These are phyloP conservation scores for Phoxinus phoxinus DNA, from an alignment of 2,113 vertebrate species.

Conservation along the genomic window DNA sequence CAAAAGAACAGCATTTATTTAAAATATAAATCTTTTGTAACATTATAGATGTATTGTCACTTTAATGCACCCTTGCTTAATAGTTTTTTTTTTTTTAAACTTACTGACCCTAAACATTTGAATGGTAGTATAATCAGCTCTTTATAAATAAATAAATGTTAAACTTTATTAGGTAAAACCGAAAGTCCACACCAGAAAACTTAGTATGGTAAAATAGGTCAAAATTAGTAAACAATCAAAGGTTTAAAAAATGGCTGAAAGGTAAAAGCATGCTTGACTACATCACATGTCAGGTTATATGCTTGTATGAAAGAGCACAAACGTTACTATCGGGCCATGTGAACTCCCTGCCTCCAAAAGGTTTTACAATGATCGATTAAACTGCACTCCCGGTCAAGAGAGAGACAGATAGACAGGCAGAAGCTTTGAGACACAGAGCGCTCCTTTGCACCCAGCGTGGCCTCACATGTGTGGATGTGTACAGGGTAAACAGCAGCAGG, in stretches of 20 bases:
- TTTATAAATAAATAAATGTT: background rate
- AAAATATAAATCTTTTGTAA: too few relatives aligned
- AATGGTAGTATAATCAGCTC: background rate
- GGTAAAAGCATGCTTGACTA: too few relatives aligned
- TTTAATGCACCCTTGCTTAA: background rate
- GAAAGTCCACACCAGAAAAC: too few relatives aligned
- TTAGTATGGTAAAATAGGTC: too few relatives aligned
- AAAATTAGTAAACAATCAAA: too few relatives aligned
- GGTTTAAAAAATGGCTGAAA: too few relatives aligned
- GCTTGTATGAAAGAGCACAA: background rate
- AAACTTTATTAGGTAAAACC: too few relatives aligned
- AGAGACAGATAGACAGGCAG: constrained; percentile 7
- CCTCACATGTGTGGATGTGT: constrained; percentile 58
- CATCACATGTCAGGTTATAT: too few relatives aligned
- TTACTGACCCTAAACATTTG: background rate
- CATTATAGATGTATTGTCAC: background rate
- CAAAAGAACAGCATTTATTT: background rate
- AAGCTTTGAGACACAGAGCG: constrained; percentile 18
- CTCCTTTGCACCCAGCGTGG: constrained; percentile 48
- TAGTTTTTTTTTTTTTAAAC: background rate
- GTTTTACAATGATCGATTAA: constrained; percentile 24
- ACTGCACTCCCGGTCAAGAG: background rate
- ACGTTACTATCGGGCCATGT: background rate
- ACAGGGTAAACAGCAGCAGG: constrained; percentile 56
- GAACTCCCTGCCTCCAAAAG: constrained; percentile 13